A percentile compares a stretch with the other conserved stretches of the same genome.
Evolutionary conservation across 2,888 invertebrate species (phyloP).

Genomic region (Heterodera filipjevi): DNA sequence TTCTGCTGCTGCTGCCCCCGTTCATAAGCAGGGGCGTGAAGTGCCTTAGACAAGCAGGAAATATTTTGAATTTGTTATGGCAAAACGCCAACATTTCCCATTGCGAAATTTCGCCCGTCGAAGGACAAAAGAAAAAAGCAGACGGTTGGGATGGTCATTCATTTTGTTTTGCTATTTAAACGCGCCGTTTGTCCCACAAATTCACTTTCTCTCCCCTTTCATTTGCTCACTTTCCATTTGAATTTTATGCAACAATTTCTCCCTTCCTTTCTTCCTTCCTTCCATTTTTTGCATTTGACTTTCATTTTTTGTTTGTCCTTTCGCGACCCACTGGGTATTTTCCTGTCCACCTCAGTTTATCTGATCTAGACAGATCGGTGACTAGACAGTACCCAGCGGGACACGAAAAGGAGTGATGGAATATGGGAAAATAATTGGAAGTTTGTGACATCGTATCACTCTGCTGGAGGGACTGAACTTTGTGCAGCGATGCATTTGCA

Average conservation of each 20-base stretch:
- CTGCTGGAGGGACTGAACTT: conserved; percentile 26
- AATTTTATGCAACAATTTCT: not conserved
- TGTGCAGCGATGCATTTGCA: conserved; percentile 23
- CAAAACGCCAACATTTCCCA: not conserved
- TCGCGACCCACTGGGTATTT: conserved; percentile 28
- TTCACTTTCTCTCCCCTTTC: not conserved
- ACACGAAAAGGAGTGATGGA: not conserved
- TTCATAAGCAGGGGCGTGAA: not conserved
- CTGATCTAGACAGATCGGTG: conserved; percentile 10
- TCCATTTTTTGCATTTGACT: not conserved
- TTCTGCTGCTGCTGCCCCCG: not conserved
- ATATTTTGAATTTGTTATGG: conserved; percentile 5
- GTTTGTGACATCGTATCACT: conserved; percentile 2
- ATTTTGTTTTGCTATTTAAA: not conserved
- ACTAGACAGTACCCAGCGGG: conserved; percentile 31
- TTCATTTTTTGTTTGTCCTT: conserved; percentile 7
- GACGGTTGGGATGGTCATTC: not conserved
- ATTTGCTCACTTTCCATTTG: not conserved
- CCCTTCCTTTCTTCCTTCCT: not conserved
- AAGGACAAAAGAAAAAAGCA: not conserved
- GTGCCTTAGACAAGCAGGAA: not conserved
- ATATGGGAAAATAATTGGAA: not conserved
- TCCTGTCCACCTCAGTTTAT: conserved; percentile 22
- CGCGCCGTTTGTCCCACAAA: not conserved
- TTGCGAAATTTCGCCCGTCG: not conserved